phyloP scores from a whole-genome alignment of 2,888 invertebrate species.

The Ichneumoninae sp. region DNA sequence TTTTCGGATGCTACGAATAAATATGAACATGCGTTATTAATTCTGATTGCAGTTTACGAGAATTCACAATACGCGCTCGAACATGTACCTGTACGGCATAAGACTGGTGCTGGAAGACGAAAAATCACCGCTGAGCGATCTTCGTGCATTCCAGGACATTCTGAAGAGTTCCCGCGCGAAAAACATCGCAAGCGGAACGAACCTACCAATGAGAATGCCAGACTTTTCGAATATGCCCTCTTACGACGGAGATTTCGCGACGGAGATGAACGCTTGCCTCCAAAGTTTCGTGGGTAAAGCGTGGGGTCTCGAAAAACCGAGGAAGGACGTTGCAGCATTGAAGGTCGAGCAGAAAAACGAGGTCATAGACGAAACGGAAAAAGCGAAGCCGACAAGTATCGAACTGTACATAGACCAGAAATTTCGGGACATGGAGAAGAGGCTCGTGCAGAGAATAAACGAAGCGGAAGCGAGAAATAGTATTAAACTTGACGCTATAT shows the following conservation, averaged over 20 bases:
- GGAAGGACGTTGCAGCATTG: not conserved
- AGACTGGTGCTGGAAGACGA: conserved; percentile 77
- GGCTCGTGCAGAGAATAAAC: conserved; percentile 77
- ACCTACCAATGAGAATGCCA: not conserved
- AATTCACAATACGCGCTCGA: conserved; percentile 75
- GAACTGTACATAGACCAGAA: conserved; percentile 80
- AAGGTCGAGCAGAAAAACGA: conserved; percentile 8
- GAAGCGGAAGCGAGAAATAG: conserved; percentile 79
- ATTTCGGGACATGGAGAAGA: conserved; percentile 79
- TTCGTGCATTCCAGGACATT: conserved; percentile 70
- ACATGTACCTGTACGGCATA: conserved; percentile 84
- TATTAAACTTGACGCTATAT: conserved; percentile 81
- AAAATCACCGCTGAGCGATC: conserved; percentile 35
- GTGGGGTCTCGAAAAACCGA: not conserved
- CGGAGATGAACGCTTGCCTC: conserved; percentile 45
- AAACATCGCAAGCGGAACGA: conserved; percentile 26
- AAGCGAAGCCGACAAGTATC: conserved; percentile 16
- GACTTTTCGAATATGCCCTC: conserved; percentile 35
- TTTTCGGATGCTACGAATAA: not conserved
- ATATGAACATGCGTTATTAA: conserved; percentile 11
- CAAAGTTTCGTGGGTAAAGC: conserved; percentile 44
- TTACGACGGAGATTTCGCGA: conserved; percentile 45
- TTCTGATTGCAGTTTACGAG: conserved; percentile 80
- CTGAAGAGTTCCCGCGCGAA: conserved; percentile 68
- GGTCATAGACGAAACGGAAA: not conserved